Percentiles rank a stretch among this genome's conserved stretches.
These are phyloP conservation scores for Phaethon lepturus DNA, from an alignment of 2,113 vertebrate genomes.

Conservation along the genomic window DNA sequence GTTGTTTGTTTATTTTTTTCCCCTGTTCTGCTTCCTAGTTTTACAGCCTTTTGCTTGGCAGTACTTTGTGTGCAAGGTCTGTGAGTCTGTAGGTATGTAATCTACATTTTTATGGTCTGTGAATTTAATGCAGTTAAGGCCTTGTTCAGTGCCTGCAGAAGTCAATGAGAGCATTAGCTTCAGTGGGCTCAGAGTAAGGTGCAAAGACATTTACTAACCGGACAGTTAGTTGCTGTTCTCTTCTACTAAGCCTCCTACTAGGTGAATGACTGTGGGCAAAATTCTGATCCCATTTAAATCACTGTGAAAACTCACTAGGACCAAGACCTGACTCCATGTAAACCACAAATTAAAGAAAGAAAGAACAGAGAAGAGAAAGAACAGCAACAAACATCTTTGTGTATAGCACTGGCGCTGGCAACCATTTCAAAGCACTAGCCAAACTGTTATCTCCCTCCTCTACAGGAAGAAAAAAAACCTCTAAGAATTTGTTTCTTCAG, in stretches of 20 bases:
- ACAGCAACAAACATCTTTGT: not conserved
- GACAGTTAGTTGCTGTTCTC: not conserved
- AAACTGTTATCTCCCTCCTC: not conserved
- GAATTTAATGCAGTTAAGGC: not conserved
- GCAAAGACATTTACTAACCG: not conserved
- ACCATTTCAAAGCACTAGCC: not conserved
- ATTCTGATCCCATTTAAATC: not conserved
- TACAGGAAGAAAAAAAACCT: not conserved
- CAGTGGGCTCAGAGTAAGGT: not conserved
- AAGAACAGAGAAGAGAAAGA: not conserved
- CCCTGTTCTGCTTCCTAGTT: not conserved
- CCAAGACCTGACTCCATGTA: not conserved
- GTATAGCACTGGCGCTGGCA: not conserved
- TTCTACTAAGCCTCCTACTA: not conserved
- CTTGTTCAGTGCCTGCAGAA: not conserved
- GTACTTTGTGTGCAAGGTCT: not conserved
- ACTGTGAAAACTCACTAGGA: not conserved
- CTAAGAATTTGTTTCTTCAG: not conserved
- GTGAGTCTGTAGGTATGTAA: not conserved
- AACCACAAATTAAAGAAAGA: not conserved
- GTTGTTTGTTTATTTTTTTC: not conserved
- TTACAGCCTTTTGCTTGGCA: not conserved
- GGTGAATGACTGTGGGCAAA: not conserved
- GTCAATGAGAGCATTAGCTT: not conserved
- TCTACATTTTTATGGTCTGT: not conserved